Conservation (phyloP, 2,797 vertebrate species). For the Anguilla marmorata region DNA sequence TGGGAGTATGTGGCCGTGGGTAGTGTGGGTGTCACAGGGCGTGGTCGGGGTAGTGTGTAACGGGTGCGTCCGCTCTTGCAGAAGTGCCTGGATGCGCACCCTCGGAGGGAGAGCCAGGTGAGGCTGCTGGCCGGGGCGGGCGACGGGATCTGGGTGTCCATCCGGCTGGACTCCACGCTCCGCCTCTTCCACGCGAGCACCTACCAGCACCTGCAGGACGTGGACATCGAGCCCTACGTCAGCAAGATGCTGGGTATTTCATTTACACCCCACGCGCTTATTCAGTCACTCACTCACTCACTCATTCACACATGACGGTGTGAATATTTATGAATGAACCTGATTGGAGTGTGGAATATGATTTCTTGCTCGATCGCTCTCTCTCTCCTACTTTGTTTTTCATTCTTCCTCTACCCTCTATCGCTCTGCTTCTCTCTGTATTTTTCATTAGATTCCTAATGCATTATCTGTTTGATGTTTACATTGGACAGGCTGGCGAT, state of each 20-base stretch:
- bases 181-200: constrained; percentile 95
- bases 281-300: not conserved
- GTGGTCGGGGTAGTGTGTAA: not conserved
- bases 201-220: constrained; percentile 93
- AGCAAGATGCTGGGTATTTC: constrained; percentile 98
- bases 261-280: constrained; percentile 24
- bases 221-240: constrained; percentile 98
- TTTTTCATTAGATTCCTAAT: not conserved
- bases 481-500: not conserved
- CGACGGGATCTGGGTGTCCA: constrained; percentile 98
- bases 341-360: not conserved
- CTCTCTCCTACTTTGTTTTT: not conserved
- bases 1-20: not conserved
- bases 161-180: constrained; percentile 93
- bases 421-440: not conserved
- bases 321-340: not conserved
- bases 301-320: not conserved
- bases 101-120: constrained; percentile 96
- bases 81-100: constrained; percentile 98
- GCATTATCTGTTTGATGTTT: not conserved
- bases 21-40: too few species aligned
- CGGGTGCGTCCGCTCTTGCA: constrained; percentile 44
- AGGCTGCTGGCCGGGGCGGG: constrained; percentile 94
- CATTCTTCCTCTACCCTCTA: not conserved
- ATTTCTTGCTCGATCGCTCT: not conserved